Percentiles rank a stretch among this genome's conserved stretches.
phyloP scores from a whole-genome alignment of 1,140 invertebrate species.

The Heliothis subflexa region DNA sequence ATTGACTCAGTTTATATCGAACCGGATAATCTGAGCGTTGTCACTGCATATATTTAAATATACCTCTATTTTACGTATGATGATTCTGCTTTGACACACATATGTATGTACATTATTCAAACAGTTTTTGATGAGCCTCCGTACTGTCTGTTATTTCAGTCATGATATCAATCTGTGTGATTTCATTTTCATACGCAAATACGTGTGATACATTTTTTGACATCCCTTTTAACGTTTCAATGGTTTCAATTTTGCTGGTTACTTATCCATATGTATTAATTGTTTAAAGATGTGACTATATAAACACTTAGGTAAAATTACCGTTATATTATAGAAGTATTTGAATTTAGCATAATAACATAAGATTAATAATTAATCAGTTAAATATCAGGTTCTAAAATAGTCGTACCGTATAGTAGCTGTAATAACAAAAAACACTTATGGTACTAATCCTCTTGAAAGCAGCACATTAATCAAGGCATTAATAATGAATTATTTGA shows the following conservation, averaged over 20 bases:
- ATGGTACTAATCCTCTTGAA: no score
- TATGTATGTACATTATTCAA: conserved; percentile 21
- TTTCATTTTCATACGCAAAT: conserved; percentile 32
- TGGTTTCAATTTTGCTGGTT: conserved; percentile 6
- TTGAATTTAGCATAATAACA: no score
- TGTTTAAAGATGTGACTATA: no score
- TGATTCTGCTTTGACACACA: conserved; percentile 21
- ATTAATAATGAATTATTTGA: no score
- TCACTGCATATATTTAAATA: conserved; percentile 39
- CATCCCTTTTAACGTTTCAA: not conserved
- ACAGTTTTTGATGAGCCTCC: conserved; percentile 27
- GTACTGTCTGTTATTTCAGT: conserved; percentile 27
- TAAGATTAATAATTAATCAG: no score
- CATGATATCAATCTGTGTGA: conserved; percentile 26
- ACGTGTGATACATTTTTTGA: not conserved
- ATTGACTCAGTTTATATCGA: not conserved
- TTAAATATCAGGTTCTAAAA: no score
- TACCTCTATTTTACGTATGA: conserved; percentile 27
- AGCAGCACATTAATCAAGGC: not conserved
- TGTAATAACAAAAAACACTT: no score
- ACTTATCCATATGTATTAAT: not conserved
- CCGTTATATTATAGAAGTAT: no score
- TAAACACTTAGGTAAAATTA: no score
- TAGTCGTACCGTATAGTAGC: no score
- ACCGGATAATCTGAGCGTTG: conserved; percentile 17